phyloP scores from a whole-genome alignment of 2,888 invertebrate genomes.

The Andrena minutula region DNA sequence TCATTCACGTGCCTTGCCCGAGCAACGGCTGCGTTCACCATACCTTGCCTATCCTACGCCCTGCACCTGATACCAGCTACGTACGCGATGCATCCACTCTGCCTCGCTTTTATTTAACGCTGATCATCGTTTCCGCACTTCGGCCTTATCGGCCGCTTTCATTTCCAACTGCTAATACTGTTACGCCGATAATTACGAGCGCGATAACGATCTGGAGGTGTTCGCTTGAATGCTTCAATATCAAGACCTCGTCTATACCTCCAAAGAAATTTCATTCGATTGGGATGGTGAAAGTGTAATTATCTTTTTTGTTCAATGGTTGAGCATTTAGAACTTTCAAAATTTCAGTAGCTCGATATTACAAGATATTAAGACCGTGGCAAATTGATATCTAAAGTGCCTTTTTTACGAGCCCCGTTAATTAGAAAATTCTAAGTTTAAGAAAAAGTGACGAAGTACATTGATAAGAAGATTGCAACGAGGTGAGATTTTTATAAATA shows the following conservation, averaged over 20 bases:
- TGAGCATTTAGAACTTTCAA: background rate
- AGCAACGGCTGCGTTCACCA: conserved; percentile 59
- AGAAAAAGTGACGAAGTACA: too few species aligned
- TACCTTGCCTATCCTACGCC: conserved; percentile 59
- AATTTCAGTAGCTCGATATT: background rate
- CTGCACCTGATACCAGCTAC: conserved; percentile 69
- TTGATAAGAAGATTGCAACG: too few species aligned
- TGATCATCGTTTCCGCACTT: conserved; percentile 59
- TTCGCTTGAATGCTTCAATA: conserved; percentile 6
- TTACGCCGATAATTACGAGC: conserved; percentile 48
- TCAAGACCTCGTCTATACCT: background rate
- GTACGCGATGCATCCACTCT: conserved; percentile 32
- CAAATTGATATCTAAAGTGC: too few species aligned
- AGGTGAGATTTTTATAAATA: too few species aligned
- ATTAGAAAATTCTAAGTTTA: too few species aligned
- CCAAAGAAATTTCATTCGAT: background rate
- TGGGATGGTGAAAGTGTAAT: background rate
- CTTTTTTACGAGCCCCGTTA: too few species aligned
- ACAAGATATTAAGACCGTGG: too few species aligned
- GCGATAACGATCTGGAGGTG: conserved; percentile 34
- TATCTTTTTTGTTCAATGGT: background rate
- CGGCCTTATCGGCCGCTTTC: conserved; percentile 34
- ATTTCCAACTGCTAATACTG: conserved; percentile 45
- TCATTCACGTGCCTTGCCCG: conserved; percentile 70
- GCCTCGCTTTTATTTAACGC: conserved; percentile 32